phyloP scores from a whole-genome alignment of 92 coral and sea anemone genomes.

The Paramuricea clavata region DNA sequence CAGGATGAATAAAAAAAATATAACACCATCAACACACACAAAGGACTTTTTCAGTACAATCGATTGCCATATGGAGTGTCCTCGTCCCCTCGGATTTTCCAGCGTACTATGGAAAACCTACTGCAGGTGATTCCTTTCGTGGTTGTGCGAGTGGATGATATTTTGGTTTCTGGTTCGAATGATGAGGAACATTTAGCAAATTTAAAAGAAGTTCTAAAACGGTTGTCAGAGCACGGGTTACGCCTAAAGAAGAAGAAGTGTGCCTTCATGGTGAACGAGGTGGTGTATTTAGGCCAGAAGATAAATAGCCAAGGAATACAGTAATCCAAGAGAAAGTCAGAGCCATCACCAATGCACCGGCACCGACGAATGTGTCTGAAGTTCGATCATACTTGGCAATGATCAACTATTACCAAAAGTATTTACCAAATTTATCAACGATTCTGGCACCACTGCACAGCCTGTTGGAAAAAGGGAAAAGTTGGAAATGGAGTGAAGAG shows the following conservation, averaged over 20 bases:
- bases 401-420: too few species aligned
- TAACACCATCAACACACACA: conserved; percentile 13
- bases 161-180: conserved; percentile 7
- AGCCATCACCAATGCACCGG: conserved; percentile 1
- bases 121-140: conserved; percentile 32
- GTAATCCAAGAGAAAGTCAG: conserved; percentile 5
- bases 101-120: conserved; percentile 16
- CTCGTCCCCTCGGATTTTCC: conserved; percentile 16
- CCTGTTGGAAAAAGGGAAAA: too few species aligned
- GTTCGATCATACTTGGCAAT: neutral
- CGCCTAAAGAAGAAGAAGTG: too few species aligned
- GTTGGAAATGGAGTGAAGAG: too few species aligned
- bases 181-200: conserved; percentile 11
- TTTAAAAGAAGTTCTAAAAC: neutral
- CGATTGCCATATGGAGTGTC: conserved; percentile 20
- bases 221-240: too few species aligned
- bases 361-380: neutral
- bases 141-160: conserved; percentile 17
- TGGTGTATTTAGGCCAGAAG: neutral
- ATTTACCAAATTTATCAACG: too few species aligned
- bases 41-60: conserved; percentile 1
- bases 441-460: too few species aligned
- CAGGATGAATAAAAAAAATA: neutral
- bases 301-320: conserved; percentile 6
- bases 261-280: too few species aligned